phyloP scores from a whole-genome alignment of 1,140 invertebrate species.

The Armadillidium nasatum region DNA sequence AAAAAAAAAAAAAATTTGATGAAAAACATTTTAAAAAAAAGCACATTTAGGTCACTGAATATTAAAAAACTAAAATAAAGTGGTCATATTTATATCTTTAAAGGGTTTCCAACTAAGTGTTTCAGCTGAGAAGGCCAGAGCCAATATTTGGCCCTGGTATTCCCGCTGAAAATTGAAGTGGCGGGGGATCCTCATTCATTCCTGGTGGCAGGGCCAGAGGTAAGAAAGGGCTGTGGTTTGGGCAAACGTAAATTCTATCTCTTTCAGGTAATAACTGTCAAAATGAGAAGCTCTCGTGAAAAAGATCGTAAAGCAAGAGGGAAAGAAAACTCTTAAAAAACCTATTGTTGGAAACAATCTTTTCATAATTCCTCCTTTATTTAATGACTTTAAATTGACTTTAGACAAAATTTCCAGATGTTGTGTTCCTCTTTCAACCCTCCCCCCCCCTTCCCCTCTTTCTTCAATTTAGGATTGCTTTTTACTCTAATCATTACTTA shows the following conservation, averaged over 20 bases:
- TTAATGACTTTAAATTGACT: neutral
- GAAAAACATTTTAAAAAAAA: too few species aligned
- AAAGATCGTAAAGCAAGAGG: too few species aligned
- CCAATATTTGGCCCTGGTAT: neutral
- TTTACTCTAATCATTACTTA: too few species aligned
- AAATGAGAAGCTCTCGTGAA: neutral
- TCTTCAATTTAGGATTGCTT: too few species aligned
- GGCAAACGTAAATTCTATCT: neutral
- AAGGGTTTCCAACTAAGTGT: neutral
- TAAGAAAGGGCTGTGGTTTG: neutral
- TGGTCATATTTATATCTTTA: neutral
- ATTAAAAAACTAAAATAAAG: neutral
- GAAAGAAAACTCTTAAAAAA: too few species aligned
- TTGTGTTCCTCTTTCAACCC: too few species aligned
- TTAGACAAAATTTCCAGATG: too few species aligned
- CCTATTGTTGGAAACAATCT: neutral
- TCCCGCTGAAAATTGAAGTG: neutral
- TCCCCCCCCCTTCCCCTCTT: too few species aligned
- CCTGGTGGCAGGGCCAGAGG: conserved; percentile 5
- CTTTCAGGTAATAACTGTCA: conserved; percentile 4
- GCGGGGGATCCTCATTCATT: conserved; percentile 8
- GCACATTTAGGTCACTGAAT: neutral
- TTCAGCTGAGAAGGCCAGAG: conserved; percentile 1
- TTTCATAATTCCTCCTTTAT: neutral
- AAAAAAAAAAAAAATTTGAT: too few species aligned